These are phyloP conservation scores for Patella ulyssiponensis DNA, from an alignment of 2,888 invertebrate genomes.

Conservation along the genomic window DNA sequence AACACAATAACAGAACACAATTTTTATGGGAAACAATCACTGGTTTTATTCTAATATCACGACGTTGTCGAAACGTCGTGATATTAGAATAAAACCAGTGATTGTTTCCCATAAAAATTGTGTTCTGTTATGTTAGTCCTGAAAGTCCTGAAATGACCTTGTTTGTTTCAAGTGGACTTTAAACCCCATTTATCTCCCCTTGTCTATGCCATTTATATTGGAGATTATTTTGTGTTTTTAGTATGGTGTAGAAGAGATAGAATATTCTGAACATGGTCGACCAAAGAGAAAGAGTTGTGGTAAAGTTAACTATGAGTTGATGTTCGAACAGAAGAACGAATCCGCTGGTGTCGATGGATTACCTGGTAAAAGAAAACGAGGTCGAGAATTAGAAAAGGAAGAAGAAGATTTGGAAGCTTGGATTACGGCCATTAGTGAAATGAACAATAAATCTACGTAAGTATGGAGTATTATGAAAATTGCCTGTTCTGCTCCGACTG, in stretches of 20 bases:
- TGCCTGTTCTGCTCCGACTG: too few species aligned
- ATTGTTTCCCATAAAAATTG: too few species aligned
- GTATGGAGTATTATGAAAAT: too few species aligned
- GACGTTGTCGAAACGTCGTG: too few species aligned
- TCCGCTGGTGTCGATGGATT: background rate
- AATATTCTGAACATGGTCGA: conserved; percentile 51
- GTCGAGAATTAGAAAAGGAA: conserved; percentile 35
- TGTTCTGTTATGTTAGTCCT: too few species aligned
- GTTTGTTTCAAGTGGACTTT: too few species aligned
- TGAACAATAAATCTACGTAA: conserved; percentile 18
- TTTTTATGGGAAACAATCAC: too few species aligned
- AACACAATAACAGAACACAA: too few species aligned
- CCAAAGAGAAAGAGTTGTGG: conserved; percentile 47
- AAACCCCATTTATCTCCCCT: too few species aligned
- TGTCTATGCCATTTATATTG: background rate
- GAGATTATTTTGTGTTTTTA: conserved; percentile 9
- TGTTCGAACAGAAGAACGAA: conserved; percentile 43
- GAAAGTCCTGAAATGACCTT: too few species aligned
- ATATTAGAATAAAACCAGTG: too few species aligned
- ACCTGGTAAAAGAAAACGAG: conserved; percentile 18
- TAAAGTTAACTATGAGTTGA: conserved; percentile 49
- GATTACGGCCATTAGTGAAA: conserved; percentile 48
- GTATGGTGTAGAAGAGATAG: conserved; percentile 41
- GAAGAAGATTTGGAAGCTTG: conserved; percentile 58
- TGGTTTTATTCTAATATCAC: too few species aligned